phyloP scores from a whole-genome alignment of 35 echinoderm and acorn worm genomes.

The Eucidaris tribuloides region DNA sequence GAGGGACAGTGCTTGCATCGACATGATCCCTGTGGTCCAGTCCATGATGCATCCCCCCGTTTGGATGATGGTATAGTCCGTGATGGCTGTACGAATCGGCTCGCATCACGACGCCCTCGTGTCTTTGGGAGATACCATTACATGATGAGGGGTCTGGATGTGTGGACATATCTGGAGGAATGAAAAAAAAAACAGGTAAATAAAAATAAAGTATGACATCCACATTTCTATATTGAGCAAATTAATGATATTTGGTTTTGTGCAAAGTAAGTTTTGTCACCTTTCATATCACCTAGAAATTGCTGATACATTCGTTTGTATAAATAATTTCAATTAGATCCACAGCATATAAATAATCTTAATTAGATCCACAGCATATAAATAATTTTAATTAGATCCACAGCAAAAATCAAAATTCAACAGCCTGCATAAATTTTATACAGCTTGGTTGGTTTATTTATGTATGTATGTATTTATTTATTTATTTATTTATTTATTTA shows the following conservation, averaged over 20 bases:
- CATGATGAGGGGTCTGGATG: conserved; percentile 14
- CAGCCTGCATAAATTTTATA: too few relatives aligned
- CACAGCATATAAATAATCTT: too few relatives aligned
- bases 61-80: conserved; percentile 25
- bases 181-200: not conserved
- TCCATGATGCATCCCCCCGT: not conserved
- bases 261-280: not conserved
- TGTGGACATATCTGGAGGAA: not conserved
- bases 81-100: conserved; percentile 11
- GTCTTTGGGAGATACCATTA: conserved; percentile 17
- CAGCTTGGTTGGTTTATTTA: too few relatives aligned
- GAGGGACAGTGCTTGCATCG: conserved; percentile 21
- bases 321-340: too few relatives aligned
- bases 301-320: too few relatives aligned
- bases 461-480: too few relatives aligned
- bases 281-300: not conserved
- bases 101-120: not conserved
- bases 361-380: too few relatives aligned
- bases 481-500: too few relatives aligned
- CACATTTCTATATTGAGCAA: not conserved
- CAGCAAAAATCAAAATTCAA: too few relatives aligned
- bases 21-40: not conserved
- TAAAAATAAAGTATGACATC: not conserved
- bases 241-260: not conserved
- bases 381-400: too few relatives aligned